Evolutionary conservation across 1,140 invertebrate species (phyloP).

Genomic region (Drusus annulatus): DNA sequence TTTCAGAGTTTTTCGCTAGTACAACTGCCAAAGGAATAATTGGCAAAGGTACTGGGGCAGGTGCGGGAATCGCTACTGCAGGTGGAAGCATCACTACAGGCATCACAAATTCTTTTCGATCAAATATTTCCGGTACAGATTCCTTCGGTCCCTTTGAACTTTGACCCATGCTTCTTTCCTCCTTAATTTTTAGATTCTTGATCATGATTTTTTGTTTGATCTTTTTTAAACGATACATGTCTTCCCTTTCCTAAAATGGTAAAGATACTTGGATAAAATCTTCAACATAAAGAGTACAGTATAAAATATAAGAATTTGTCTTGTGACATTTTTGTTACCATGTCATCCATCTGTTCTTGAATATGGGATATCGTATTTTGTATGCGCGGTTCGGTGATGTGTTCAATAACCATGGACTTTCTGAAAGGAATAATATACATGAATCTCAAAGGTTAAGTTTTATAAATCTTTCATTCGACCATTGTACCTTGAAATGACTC

Average conservation of each 20-base stretch:
- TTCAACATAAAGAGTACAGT: background rate
- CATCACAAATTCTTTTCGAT: background rate
- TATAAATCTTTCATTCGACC: too few relatives aligned
- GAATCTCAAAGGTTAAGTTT: too few relatives aligned
- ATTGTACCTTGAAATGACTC: too few relatives aligned
- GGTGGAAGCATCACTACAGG: too few relatives aligned
- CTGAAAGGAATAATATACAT: conserved; percentile 55
- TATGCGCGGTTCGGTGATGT: conserved; percentile 67
- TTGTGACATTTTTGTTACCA: conserved; percentile 59
- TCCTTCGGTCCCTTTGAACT: background rate
- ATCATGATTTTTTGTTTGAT: conserved; percentile 64
- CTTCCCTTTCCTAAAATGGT: conserved; percentile 65
- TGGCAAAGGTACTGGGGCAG: too few relatives aligned
- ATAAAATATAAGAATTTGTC: background rate
- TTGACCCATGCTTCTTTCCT: background rate
- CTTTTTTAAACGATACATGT: conserved; percentile 68
- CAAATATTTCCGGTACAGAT: background rate
- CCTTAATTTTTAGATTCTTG: background rate
- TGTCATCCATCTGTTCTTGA: conserved; percentile 67
- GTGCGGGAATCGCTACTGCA: too few relatives aligned
- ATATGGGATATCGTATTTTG: conserved; percentile 67
- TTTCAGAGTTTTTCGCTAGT: too few relatives aligned
- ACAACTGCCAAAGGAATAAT: too few relatives aligned
- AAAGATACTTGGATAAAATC: conserved; percentile 2
- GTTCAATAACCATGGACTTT: conserved; percentile 68